Evolutionary conservation across 1,140 invertebrate genomes (phyloP).

Genomic region (Dolichoris vasculosae): DNA sequence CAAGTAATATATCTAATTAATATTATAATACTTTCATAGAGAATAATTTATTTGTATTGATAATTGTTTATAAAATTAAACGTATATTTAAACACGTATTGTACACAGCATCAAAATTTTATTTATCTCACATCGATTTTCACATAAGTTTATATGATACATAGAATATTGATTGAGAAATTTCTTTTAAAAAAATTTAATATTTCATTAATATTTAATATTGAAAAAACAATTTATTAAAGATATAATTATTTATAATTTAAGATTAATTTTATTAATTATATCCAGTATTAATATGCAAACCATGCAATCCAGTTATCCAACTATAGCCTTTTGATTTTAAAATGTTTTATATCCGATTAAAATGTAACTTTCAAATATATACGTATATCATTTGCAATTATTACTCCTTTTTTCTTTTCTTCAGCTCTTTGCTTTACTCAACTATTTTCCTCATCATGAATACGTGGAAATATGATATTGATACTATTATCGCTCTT

Average conservation of each 20-base stretch:
- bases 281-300: background rate
- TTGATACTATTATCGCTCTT: constrained; percentile 13
- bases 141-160: background rate
- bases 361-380: background rate
- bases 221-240: too few species aligned
- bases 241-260: background rate
- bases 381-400: background rate
- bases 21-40: background rate
- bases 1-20: background rate
- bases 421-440: background rate
- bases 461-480: background rate
- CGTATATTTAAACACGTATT: background rate
- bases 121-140: background rate
- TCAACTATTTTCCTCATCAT: background rate
- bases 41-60: background rate
- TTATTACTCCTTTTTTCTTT: background rate
- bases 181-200: background rate
- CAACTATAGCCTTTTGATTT: background rate
- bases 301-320: background rate
- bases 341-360: background rate
- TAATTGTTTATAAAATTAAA: constrained; percentile 3
- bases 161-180: background rate
- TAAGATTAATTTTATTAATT: background rate
- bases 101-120: background rate
- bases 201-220: background rate